Percentiles rank a stretch among this genome's conserved stretches.
Conservation (phyloP, 2,797 vertebrate genomes). For the Melanotaenia maccullochi region DNA sequence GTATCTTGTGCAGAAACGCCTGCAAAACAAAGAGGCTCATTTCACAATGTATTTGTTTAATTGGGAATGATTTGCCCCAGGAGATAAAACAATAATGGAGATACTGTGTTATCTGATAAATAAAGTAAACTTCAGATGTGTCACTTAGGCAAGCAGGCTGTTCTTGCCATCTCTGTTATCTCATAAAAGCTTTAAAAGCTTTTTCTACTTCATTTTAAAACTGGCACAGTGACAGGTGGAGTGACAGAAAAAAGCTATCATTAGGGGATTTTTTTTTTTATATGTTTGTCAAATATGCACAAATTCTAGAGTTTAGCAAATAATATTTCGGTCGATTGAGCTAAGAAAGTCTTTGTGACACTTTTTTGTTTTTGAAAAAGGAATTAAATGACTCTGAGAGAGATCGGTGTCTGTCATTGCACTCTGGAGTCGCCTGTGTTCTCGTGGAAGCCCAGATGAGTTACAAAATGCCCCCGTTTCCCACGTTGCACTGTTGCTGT, state of each 20-base stretch:
- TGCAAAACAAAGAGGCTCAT: slow-evolving; percentile 30
- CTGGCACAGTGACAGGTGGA: slow-evolving; percentile 8
- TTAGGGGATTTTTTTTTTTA: neutral
- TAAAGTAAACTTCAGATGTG: slow-evolving; percentile 29
- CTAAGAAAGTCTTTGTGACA: neutral
- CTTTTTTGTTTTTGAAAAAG: neutral
- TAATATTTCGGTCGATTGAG: neutral
- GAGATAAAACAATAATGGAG: slow-evolving; percentile 41
- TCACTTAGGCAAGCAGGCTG: neutral
- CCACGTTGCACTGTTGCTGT: neutral
- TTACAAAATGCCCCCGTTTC: slow-evolving; percentile 45
- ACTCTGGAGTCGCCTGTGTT: slow-evolving; percentile 9
- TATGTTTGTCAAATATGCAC: slow-evolving; percentile 12
- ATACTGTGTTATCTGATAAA: slow-evolving; percentile 33
- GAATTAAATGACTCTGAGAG: neutral
- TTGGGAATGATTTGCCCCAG: slow-evolving; percentile 42
- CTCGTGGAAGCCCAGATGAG: slow-evolving; percentile 28
- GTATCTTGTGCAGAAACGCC: slow-evolving; percentile 14
- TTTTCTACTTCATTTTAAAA: slow-evolving; percentile 2
- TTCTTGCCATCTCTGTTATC: slow-evolving; percentile 1
- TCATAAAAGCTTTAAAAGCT: slow-evolving; percentile 19
- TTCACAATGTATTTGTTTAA: slow-evolving; percentile 52
- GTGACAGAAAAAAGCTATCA: neutral
- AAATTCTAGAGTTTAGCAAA: neutral
- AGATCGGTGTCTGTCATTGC: slow-evolving; percentile 1